Conservation (phyloP, 2,113 vertebrate species). For the Alethe diademata region DNA sequence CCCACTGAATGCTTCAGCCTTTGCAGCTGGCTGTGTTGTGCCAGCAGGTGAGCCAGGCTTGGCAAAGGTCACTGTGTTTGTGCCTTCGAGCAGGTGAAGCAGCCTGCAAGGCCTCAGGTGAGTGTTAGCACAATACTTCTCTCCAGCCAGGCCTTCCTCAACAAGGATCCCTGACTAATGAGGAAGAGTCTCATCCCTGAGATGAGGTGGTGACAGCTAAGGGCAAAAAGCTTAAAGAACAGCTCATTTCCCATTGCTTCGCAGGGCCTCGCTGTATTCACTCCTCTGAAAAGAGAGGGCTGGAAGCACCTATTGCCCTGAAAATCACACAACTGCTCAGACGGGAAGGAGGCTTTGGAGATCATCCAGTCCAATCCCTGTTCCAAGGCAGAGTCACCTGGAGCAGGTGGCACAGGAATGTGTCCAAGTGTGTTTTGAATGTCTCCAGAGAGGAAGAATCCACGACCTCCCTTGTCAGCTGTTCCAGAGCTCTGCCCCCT, state of each 20-base stretch:
- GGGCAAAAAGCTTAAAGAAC: background rate
- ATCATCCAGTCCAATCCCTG: background rate
- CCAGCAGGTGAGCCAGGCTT: background rate
- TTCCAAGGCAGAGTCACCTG: background rate
- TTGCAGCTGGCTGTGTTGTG: background rate
- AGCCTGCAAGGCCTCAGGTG: no score
- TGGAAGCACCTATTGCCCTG: background rate
- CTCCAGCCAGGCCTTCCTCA: background rate
- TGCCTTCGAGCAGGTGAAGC: fast-evolving
- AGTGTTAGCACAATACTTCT: fast-evolving
- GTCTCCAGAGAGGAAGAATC: background rate
- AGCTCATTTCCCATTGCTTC: fast-evolving
- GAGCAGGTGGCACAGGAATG: background rate
- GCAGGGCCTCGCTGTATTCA: fast-evolving
- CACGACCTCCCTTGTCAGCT: background rate
- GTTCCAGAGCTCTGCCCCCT: background rate
- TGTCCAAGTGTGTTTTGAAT: background rate
- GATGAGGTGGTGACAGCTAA: background rate
- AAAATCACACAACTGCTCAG: background rate
- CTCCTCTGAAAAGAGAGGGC: background rate
- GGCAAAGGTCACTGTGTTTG: no score
- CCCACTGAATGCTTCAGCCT: background rate
- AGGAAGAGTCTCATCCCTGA: fast-evolving
- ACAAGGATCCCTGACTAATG: fast-evolving
- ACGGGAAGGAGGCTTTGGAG: background rate